These are phyloP conservation scores for Plestiodon gilberti DNA, from an alignment of 2,113 vertebrate genomes.

Conservation along the genomic window DNA sequence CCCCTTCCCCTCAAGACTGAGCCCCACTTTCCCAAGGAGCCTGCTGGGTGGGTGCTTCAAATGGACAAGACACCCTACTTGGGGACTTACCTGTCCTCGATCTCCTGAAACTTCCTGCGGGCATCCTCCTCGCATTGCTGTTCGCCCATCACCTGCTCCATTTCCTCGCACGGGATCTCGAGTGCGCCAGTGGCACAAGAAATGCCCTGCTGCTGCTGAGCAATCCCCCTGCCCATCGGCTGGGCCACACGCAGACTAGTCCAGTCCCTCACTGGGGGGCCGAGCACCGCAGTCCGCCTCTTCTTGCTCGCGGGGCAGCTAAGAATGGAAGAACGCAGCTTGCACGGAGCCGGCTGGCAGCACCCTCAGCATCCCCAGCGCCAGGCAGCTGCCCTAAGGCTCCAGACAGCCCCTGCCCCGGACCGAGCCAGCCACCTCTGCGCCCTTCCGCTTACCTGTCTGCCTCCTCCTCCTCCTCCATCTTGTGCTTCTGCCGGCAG, in stretches of 20 bases:
- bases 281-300: slow-evolving; percentile 70
- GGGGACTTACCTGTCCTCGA: slow-evolving; percentile 78
- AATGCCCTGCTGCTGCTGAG: slow-evolving; percentile 60
- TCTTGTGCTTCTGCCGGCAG: not conserved
- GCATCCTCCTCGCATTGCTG: slow-evolving; percentile 77
- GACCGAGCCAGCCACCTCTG: too few relatives aligned
- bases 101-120: slow-evolving; percentile 79
- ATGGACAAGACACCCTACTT: too few relatives aligned
- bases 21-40: too few relatives aligned
- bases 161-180: slow-evolving; percentile 78
- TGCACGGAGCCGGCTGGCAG: not conserved
- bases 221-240: slow-evolving; percentile 56
- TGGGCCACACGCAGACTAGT: slow-evolving; percentile 74
- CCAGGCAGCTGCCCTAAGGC: too few relatives aligned
- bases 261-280: slow-evolving; percentile 51
- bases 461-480: not conserved
- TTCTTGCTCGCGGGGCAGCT: slow-evolving; percentile 79
- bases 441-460: not conserved
- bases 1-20: too few relatives aligned
- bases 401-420: not conserved
- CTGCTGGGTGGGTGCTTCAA: too few relatives aligned
- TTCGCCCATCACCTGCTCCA: slow-evolving; percentile 79
- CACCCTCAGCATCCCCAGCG: too few relatives aligned
- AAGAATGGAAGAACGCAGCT: slow-evolving; percentile 47
- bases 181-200: slow-evolving; percentile 60